Percentiles rank a stretch among this genome's conserved stretches.
phyloP scores from a whole-genome alignment of 2,888 invertebrate species.

The Ectobius pallidus region DNA sequence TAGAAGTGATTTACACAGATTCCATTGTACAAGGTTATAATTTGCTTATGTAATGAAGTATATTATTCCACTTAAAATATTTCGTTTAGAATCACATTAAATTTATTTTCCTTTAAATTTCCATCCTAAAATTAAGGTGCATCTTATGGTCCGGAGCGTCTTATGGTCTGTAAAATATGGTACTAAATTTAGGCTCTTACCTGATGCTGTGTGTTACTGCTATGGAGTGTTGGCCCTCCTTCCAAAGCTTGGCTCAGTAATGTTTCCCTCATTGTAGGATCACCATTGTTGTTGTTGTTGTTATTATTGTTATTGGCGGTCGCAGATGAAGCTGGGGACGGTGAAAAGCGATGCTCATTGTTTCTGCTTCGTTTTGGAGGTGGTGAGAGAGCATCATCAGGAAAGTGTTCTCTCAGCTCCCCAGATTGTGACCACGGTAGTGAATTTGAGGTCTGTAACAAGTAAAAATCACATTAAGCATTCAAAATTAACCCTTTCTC shows the following conservation, averaged over 20 bases:
- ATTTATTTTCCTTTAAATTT: too few relatives aligned
- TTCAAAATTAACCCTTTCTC: too few relatives aligned
- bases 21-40: too few relatives aligned
- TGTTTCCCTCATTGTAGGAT: slow-evolving; percentile 69
- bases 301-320: slow-evolving; percentile 36
- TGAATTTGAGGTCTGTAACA: slow-evolving; percentile 61
- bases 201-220: slow-evolving; percentile 48
- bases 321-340: slow-evolving; percentile 45
- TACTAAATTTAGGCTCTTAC: too few relatives aligned
- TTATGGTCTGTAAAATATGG: too few relatives aligned
- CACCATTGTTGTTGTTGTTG: slow-evolving; percentile 48
- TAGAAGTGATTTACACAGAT: too few relatives aligned
- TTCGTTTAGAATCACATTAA: too few relatives aligned
- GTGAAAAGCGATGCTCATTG: slow-evolving; percentile 57
- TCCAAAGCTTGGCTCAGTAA: slow-evolving; percentile 79
- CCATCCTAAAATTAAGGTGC: too few relatives aligned
- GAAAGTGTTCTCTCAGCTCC: slow-evolving; percentile 54
- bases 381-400: slow-evolving; percentile 64
- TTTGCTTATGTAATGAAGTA: too few relatives aligned
- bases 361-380: slow-evolving; percentile 75
- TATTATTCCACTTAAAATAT: too few relatives aligned
- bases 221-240: slow-evolving; percentile 70
- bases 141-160: too few relatives aligned
- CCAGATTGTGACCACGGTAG: slow-evolving; percentile 66
- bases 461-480: slow-evolving; percentile 7